These are phyloP conservation scores for Hipparchia semele DNA, from an alignment of 2,888 invertebrate genomes.

Conservation along the genomic window DNA sequence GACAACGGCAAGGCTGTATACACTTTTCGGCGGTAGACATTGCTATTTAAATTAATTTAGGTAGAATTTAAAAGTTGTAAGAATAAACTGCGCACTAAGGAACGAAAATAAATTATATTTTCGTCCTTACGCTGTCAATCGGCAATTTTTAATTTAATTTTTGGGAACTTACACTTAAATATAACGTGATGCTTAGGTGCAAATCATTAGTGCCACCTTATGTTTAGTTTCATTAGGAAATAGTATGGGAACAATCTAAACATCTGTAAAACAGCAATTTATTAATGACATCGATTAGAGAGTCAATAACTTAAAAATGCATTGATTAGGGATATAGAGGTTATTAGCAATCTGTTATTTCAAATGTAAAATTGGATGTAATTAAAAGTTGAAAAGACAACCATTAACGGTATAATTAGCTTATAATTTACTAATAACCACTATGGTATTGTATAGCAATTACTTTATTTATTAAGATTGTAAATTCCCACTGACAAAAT, in stretches of 20 bases:
- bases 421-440: no score
- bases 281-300: background rate
- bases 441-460: no score
- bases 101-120: background rate
- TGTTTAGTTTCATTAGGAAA: background rate
- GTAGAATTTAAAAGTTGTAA: background rate
- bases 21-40: constrained; percentile 33
- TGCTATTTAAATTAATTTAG: constrained; percentile 3
- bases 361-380: no score
- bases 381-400: no score
- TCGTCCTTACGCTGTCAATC: constrained; percentile 2
- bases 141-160: background rate
- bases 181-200: background rate
- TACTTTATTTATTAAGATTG: no score
- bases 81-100: background rate
- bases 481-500: no score
- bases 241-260: background rate
- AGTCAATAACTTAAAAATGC: background rate
- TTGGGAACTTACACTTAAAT: background rate
- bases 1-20: constrained; percentile 35
- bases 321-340: no score
- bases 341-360: no score
- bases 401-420: no score
- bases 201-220: background rate
- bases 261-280: background rate